Evolutionary conservation across 2,888 invertebrate species (phyloP).

Genomic region (Trilocha varians): DNA sequence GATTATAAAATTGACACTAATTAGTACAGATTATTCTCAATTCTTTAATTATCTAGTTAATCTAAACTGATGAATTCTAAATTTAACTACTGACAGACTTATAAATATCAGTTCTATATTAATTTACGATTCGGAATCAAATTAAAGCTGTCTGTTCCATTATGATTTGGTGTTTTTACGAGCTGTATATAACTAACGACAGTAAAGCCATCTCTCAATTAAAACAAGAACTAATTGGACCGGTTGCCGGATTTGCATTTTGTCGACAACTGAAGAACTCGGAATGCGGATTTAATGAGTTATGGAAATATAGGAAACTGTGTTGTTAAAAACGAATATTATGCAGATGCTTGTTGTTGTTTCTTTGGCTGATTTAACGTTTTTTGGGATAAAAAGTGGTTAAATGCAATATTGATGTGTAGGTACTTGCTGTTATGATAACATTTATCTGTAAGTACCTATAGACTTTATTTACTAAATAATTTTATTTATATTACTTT

Average conservation of each 20-base stretch:
- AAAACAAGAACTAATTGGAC: slow-evolving; percentile 23
- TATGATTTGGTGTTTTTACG: neutral
- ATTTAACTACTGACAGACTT: neutral
- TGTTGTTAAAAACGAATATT: no score
- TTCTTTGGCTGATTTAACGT: no score
- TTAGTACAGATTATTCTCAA: neutral
- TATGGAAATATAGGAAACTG: neutral
- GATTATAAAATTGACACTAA: no score
- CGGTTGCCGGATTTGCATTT: slow-evolving; percentile 14
- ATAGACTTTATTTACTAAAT: no score
- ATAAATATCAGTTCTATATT: neutral
- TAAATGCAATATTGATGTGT: no score
- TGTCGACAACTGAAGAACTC: slow-evolving; percentile 12
- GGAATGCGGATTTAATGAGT: neutral
- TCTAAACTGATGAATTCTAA: neutral
- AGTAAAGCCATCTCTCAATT: slow-evolving; percentile 16
- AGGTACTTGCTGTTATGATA: no score
- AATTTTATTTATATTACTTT: no score
- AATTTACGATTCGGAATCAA: neutral
- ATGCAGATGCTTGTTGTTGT: no score
- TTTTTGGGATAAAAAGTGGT: no score
- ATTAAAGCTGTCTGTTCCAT: slow-evolving; percentile 2
- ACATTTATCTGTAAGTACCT: no score
- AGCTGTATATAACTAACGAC: neutral
- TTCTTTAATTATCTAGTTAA: neutral